Evolutionary conservation across 2,113 vertebrate genomes (phyloP).

Genomic region (Osmerus mordax): DNA sequence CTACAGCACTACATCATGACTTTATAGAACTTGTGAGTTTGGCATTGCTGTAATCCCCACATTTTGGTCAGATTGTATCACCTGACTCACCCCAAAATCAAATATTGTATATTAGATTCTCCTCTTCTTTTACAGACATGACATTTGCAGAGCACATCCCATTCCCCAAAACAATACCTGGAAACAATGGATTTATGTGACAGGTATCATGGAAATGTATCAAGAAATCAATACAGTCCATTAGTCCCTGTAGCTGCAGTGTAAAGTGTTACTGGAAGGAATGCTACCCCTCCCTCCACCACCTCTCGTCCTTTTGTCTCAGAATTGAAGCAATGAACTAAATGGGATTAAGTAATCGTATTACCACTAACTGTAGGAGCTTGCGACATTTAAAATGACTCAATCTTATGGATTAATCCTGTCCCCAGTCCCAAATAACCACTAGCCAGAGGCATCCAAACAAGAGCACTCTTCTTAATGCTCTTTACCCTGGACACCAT

Average conservation of each 20-base stretch:
- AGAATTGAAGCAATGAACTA: not conserved
- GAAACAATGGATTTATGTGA: conserved; percentile 18
- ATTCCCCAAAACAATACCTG: conserved; percentile 16
- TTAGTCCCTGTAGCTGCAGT: conserved; percentile 37
- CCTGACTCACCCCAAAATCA: conserved; percentile 41
- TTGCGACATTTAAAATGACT: not conserved
- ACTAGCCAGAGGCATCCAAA: not conserved
- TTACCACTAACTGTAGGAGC: not conserved
- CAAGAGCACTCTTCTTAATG: not conserved
- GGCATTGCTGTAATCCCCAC: conserved; percentile 61
- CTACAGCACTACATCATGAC: too few relatives aligned
- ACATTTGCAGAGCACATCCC: not conserved
- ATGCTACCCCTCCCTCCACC: not conserved
- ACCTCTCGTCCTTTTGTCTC: not conserved
- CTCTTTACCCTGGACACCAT: not conserved
- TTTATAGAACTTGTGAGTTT: conserved; percentile 24
- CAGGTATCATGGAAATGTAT: too few relatives aligned
- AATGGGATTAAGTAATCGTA: not conserved
- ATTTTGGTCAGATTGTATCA: conserved; percentile 55
- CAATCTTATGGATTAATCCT: not conserved
- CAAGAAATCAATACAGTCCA: conserved; percentile 55
- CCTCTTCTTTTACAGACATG: not conserved
- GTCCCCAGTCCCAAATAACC: not conserved
- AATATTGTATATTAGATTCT: conserved; percentile 34
- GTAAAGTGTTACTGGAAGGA: not conserved